A percentile compares a stretch with the other conserved stretches of the same genome.
Evolutionary conservation across 2,888 invertebrate genomes (phyloP).

Genomic region (Agriopis aurantiaria): DNA sequence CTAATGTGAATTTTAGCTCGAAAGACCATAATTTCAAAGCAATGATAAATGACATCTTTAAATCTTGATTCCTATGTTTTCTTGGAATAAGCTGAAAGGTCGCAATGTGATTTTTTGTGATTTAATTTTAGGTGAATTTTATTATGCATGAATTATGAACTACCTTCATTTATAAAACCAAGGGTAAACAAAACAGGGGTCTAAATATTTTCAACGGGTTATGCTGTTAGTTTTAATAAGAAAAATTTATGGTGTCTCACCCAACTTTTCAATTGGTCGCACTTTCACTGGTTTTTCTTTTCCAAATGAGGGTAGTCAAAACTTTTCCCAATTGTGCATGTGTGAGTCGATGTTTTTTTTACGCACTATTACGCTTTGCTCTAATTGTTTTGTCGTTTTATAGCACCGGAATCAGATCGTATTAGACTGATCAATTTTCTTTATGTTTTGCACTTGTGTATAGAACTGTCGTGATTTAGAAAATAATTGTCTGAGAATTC

Average conservation of each 20-base stretch:
- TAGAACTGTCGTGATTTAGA: slow-evolving; percentile 57
- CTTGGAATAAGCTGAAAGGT: not conserved
- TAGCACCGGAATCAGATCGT: slow-evolving; percentile 49
- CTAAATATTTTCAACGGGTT: not conserved
- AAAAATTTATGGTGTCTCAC: no score
- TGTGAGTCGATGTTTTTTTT: slow-evolving; percentile 62
- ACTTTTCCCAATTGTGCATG: slow-evolving; percentile 59
- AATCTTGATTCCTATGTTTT: not conserved
- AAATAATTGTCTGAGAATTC: not conserved
- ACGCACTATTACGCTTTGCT: slow-evolving; percentile 76
- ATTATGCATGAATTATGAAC: slow-evolving; percentile 13
- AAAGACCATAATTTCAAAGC: not conserved
- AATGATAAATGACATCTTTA: not conserved
- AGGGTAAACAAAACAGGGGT: no score
- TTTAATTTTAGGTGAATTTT: not conserved
- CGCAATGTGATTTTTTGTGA: not conserved
- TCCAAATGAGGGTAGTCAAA: slow-evolving; percentile 25
- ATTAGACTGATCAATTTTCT: slow-evolving; percentile 53
- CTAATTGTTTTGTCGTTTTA: slow-evolving; percentile 44
- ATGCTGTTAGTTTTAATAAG: not conserved
- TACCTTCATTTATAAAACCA: slow-evolving; percentile 21
- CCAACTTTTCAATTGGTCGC: not conserved
- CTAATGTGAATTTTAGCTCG: not conserved
- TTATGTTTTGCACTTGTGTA: slow-evolving; percentile 64
- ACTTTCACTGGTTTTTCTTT: not conserved